Percentiles rank a stretch among this genome's conserved stretches.
Conservation (phyloP, 2,797 vertebrate species). For the Aplochiton taeniatus region DNA sequence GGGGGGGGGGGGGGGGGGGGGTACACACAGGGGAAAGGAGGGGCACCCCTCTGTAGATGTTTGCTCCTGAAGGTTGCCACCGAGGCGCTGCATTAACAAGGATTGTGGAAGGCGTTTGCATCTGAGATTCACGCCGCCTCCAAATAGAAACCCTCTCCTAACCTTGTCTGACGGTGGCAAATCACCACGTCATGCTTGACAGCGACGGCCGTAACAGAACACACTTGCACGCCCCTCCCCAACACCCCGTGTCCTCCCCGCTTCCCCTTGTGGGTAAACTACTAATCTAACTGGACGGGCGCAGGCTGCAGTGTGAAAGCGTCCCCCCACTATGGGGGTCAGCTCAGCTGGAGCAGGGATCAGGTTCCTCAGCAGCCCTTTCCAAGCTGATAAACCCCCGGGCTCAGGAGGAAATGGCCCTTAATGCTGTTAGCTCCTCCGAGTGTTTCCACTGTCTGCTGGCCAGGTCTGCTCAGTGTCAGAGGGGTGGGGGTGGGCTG, state of each 20-base stretch:
- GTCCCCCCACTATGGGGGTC: too few relatives aligned
- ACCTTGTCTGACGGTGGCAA: neutral
- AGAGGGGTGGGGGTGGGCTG: too few relatives aligned
- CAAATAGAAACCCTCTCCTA: conserved; percentile 45
- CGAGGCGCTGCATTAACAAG: conserved; percentile 46
- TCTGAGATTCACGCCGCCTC: conserved; percentile 55
- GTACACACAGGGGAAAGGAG: neutral
- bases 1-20: neutral
- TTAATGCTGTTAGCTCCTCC: conserved; percentile 45
- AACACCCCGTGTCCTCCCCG: too few relatives aligned
- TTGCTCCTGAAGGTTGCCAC: conserved; percentile 47
- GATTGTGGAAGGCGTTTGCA: conserved; percentile 55
- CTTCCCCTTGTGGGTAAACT: too few relatives aligned
- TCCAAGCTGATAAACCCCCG: neutral
- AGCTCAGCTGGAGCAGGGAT: too few relatives aligned
- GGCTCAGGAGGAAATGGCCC: conserved; percentile 36
- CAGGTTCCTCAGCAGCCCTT: too few relatives aligned
- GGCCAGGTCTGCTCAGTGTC: conserved; percentile 45
- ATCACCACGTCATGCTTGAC: too few relatives aligned
- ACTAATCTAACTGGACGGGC: too few relatives aligned
- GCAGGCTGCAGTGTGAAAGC: too few relatives aligned
- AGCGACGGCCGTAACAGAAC: too few relatives aligned
- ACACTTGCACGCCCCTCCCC: too few relatives aligned
- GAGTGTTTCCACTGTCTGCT: conserved; percentile 11
- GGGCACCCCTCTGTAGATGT: neutral